phyloP scores from a whole-genome alignment of 2,113 vertebrate species.

The Terrapene triunguis region DNA sequence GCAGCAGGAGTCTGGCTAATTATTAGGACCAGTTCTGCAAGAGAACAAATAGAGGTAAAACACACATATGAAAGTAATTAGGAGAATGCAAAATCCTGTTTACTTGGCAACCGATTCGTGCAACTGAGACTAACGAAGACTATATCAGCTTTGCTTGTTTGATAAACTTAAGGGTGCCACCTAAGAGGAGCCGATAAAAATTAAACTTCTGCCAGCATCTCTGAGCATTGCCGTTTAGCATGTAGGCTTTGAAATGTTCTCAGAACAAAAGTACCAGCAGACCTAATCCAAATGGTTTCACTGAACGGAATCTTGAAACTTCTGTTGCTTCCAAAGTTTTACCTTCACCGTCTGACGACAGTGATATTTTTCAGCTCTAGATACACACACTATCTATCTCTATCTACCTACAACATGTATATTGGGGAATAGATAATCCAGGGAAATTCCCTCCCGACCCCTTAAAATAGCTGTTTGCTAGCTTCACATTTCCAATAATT shows the following conservation, averaged over 20 bases:
- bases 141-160: constrained; percentile 75
- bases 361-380: not conserved
- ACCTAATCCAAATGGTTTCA: constrained; percentile 31
- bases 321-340: not conserved
- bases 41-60: constrained; percentile 79
- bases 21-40: constrained; percentile 77
- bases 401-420: not conserved
- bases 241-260: not conserved
- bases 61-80: constrained; percentile 85
- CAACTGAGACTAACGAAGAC: constrained; percentile 74
- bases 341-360: fast-evolving
- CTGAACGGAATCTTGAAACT: not conserved
- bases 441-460: not conserved
- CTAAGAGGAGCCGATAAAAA: constrained; percentile 66
- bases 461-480: not conserved
- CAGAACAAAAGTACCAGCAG: not conserved
- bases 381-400: not conserved
- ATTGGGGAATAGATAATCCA: not conserved
- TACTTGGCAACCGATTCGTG: constrained; percentile 75
- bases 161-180: constrained; percentile 68
- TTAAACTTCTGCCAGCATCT: constrained; percentile 66
- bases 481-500: not conserved
- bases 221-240: not conserved
- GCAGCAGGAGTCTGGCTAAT: constrained; percentile 80
- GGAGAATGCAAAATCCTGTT: constrained; percentile 79